phyloP scores from a whole-genome alignment of 2,888 invertebrate genomes.

The Drosophila meridionalis region DNA sequence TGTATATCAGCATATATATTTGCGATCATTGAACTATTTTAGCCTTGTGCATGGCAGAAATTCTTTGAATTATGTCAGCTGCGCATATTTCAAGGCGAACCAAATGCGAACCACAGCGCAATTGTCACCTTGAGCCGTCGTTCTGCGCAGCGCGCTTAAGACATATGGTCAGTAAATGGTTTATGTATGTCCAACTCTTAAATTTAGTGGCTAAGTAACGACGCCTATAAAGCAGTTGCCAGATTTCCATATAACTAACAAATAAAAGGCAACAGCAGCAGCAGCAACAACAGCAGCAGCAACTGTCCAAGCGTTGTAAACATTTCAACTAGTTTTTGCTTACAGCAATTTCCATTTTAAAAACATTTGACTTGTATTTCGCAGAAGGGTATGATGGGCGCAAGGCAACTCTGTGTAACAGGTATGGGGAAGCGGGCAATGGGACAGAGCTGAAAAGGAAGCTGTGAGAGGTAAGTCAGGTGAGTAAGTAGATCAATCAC shows the following conservation, averaged over 20 bases:
- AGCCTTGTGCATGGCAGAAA: conserved; percentile 39
- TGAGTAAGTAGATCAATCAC: no score
- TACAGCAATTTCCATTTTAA: conserved; percentile 62
- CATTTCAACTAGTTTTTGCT: conserved; percentile 65
- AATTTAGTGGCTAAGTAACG: conserved; percentile 43
- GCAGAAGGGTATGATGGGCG: neutral
- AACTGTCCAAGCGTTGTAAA: conserved; percentile 48
- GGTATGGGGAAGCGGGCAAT: neutral
- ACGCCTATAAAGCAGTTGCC: conserved; percentile 64
- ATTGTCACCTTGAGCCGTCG: conserved; percentile 70
- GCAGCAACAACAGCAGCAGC: neutral
- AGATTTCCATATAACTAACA: conserved; percentile 70
- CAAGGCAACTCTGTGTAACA: neutral
- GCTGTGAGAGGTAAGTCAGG: no score
- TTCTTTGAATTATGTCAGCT: conserved; percentile 20
- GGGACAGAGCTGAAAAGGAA: neutral
- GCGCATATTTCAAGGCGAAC: conserved; percentile 16
- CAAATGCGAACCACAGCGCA: conserved; percentile 7
- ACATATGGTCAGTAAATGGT: conserved; percentile 43
- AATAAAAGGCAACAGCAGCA: conserved; percentile 46
- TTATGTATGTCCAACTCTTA: conserved; percentile 14
- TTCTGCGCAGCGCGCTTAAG: conserved; percentile 29
- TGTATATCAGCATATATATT: neutral
- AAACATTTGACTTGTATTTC: conserved; percentile 49
- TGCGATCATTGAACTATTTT: conserved; percentile 19